Base-by-base conservation (phyloP, 1,140 invertebrate species). In the Leptinotarsa texana region DNA sequence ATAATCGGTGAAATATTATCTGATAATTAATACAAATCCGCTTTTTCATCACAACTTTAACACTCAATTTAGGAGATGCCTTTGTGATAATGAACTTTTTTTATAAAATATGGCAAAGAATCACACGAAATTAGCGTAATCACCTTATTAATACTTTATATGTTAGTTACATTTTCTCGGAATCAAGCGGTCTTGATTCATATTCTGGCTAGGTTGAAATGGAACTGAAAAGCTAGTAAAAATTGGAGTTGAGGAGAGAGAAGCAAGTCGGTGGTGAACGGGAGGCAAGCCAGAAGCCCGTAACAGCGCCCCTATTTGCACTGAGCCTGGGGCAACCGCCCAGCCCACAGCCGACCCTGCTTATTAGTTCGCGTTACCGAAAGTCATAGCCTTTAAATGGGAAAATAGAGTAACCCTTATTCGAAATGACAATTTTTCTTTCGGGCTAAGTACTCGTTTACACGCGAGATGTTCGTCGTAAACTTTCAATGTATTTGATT, bases 301-400 rank as follows among this genome's bases (percentile, higher is more conserved):
- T 4, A 17, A 18, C 51, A 57, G 51, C 51, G 15, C 51, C 17
- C 17, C 51, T 57, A 57, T 57, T 57, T 57, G 51, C 51, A 57
- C n/a, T 15, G 51, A 17, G 51, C 51, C 51, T 18, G 15, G 51
- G n/a, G 51, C 51, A 18, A 57, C 51, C n/a, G 51, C 4, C 51
- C 51, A 3, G 51, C 51, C 51, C 51, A 57, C 51, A 57, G 51
- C 51, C 51, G 51, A 57, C 51, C 51, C 51, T 57, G 51, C 15
- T 57, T 57, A 57, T 57, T 57, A 57, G 51, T 57, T 57, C n/a
- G 51, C 51, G 51, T 57, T 57, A 18, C 51, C 51, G 51, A 57
- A 57, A 18, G 15, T 18, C n/a, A 4, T 57, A 57, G 51, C 51
- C 15, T 57, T 5, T 17, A 5, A 57, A 57, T 57, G n/a, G 51